phyloP scores from a whole-genome alignment of 2,797 vertebrate species.

The Galago senegalensis region DNA sequence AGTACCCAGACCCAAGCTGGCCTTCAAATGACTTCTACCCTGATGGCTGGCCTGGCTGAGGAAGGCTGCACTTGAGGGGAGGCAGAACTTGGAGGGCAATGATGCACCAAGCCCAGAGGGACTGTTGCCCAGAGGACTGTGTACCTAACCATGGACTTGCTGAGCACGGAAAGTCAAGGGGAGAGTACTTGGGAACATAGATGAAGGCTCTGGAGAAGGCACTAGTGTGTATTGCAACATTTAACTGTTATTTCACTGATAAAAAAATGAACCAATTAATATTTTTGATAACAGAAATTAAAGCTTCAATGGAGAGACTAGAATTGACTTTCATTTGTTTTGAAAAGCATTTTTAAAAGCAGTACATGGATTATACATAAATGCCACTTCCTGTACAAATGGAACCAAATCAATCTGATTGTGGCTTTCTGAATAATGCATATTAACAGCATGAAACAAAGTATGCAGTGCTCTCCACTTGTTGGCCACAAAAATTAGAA shows the following conservation, averaged over 20 bases:
- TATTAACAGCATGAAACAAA: slow-evolving; percentile 65
- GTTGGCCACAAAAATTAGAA: slow-evolving; percentile 46
- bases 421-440: slow-evolving; percentile 79
- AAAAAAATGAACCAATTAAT: slow-evolving; percentile 30
- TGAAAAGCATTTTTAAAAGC: slow-evolving; percentile 67
- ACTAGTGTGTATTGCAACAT: background rate
- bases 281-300: slow-evolving; percentile 3
- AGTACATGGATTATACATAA: slow-evolving; percentile 79
- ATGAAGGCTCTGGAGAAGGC: background rate
- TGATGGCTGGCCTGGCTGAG: background rate
- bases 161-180: background rate
- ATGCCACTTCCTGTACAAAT: slow-evolving; percentile 67
- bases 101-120: too few relatives aligned
- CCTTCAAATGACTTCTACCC: background rate
- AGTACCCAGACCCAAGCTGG: background rate
- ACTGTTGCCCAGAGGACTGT: background rate
- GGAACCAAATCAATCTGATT: slow-evolving; percentile 9
- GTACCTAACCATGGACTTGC: background rate
- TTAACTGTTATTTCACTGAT: background rate
- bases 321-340: slow-evolving; percentile 21
- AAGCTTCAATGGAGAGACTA: slow-evolving; percentile 22
- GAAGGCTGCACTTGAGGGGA: too few relatives aligned
- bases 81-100: background rate
- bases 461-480: background rate
- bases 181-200: background rate